Conservation (phyloP, 2,888 invertebrate genomes). For the Lathronympha strigana region DNA sequence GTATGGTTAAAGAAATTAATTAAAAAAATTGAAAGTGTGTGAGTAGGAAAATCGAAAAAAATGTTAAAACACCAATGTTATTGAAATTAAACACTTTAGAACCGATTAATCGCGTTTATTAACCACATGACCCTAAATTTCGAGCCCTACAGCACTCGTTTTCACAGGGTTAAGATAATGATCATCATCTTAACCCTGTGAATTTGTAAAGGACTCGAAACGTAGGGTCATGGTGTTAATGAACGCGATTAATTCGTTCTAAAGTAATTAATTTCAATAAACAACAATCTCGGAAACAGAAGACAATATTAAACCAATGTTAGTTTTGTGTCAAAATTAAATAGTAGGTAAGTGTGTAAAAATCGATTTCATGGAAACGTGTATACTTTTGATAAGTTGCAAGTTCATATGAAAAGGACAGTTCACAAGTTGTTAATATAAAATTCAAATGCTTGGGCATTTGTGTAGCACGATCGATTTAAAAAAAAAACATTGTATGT, state of each 20-base stretch:
- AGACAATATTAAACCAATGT: too few relatives aligned
- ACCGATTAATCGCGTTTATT: too few relatives aligned
- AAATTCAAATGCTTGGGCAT: constrained; percentile 65
- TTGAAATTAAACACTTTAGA: too few relatives aligned
- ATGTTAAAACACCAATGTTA: constrained; percentile 30
- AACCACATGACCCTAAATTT: too few relatives aligned
- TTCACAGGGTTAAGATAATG: too few relatives aligned
- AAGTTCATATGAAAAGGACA: constrained; percentile 46
- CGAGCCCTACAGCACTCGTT: too few relatives aligned
- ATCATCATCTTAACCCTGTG: too few relatives aligned
- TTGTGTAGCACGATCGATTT: constrained; percentile 63
- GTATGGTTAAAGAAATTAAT: background rate
- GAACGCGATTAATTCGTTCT: too few relatives aligned
- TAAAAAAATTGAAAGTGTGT: background rate
- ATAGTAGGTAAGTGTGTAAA: constrained; percentile 4
- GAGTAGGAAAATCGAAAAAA: constrained; percentile 12
- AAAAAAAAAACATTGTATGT: constrained; percentile 39
- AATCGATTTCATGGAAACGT: constrained; percentile 28
- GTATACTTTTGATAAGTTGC: constrained; percentile 27
- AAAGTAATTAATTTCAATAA: too few relatives aligned
- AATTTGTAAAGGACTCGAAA: too few relatives aligned
- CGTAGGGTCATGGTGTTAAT: too few relatives aligned
- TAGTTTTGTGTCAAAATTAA: constrained; percentile 12
- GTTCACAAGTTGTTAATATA: constrained; percentile 42
- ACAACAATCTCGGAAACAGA: too few relatives aligned